Percentiles rank a stretch among this genome's conserved stretches.
Conservation (phyloP, 2,797 vertebrate genomes). For the Streptopelia turtur region DNA sequence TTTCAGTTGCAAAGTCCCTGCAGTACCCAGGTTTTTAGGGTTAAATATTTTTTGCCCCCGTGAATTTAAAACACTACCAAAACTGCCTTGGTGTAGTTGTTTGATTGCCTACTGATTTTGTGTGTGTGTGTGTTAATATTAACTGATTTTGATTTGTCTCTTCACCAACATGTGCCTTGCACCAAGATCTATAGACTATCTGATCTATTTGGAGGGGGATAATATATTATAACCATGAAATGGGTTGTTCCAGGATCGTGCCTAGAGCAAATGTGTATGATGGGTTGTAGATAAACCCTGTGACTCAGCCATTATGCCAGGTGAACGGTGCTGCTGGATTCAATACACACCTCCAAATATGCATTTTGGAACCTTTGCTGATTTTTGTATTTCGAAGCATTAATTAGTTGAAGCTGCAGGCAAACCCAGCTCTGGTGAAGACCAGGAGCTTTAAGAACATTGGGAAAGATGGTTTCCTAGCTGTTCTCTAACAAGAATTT, state of each 20-base stretch:
- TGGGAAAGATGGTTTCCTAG: neutral
- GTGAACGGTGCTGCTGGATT: neutral
- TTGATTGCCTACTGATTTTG: neutral
- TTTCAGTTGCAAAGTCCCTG: neutral
- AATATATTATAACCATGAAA: neutral
- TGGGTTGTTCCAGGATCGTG: neutral
- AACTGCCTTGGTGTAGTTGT: neutral
- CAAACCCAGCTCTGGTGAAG: neutral
- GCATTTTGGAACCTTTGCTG: neutral
- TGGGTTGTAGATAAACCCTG: neutral
- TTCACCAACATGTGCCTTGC: neutral
- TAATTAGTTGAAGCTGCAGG: constrained; percentile 24
- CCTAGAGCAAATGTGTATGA: neutral
- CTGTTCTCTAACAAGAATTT: constrained; percentile 45
- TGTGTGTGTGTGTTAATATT: neutral
- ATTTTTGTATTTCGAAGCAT: neutral
- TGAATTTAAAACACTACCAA: neutral
- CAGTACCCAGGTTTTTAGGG: neutral
- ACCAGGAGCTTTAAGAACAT: neutral
- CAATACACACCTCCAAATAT: neutral
- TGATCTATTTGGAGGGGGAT: neutral
- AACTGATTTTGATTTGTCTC: neutral
- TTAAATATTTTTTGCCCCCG: neutral
- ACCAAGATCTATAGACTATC: neutral
- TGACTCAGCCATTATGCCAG: neutral